phyloP scores from a whole-genome alignment of 2,113 vertebrate species.

The Istiophorus platypterus region DNA sequence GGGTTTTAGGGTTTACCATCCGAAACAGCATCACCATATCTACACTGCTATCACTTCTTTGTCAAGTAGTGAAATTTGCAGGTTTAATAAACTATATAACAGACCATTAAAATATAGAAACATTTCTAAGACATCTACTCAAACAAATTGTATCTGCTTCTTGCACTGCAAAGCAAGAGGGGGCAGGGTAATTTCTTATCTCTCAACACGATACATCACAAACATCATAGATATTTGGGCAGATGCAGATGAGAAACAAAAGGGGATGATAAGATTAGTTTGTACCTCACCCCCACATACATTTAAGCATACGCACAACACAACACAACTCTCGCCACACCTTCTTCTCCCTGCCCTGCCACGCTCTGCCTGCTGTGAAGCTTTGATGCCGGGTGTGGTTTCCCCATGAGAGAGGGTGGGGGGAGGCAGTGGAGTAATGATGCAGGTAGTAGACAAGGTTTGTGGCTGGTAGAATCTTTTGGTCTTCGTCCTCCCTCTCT shows the following conservation, averaged over 20 bases:
- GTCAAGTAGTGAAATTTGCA: too few relatives aligned
- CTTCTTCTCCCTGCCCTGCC: slow-evolving; percentile 6
- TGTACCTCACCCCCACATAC: slow-evolving; percentile 9
- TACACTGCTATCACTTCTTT: too few relatives aligned
- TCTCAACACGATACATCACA: not conserved
- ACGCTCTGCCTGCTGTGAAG: slow-evolving; percentile 51
- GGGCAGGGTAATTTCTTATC: slow-evolving; percentile 18
- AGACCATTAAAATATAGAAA: too few relatives aligned
- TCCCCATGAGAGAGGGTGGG: slow-evolving; percentile 13
- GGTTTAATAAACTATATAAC: too few relatives aligned
- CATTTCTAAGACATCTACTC: too few relatives aligned
- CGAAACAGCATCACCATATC: too few relatives aligned
- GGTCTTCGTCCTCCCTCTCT: not conserved
- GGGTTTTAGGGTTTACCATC: too few relatives aligned
- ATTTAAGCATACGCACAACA: not conserved
- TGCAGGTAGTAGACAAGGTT: slow-evolving; percentile 15
- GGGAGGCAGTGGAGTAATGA: not conserved
- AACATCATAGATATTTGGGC: not conserved
- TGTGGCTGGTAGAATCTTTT: not conserved
- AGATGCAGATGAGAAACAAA: slow-evolving; percentile 33
- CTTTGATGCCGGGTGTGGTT: slow-evolving; percentile 69
- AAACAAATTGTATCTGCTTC: not conserved
- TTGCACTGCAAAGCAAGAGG: not conserved
- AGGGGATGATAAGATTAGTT: not conserved
- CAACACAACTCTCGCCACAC: not conserved